phyloP scores from a whole-genome alignment of 2,797 vertebrate genomes.

The Tenualosa ilisha region DNA sequence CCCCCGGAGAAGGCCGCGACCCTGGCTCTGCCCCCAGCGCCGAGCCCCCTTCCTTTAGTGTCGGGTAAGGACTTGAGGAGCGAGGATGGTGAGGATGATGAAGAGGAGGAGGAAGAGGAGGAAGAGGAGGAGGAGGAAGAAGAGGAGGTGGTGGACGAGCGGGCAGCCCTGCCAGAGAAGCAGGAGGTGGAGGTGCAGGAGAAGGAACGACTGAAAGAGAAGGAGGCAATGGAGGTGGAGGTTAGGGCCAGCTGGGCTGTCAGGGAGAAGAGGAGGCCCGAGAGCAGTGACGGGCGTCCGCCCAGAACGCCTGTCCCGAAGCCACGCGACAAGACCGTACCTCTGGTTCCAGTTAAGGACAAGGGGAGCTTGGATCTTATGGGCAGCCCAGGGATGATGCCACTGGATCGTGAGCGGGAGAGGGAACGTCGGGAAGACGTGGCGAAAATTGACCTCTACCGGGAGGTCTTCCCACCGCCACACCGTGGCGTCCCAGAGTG shows the following conservation, averaged over 20 bases:
- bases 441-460: constrained; percentile 71
- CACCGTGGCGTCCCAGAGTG: constrained; percentile 65
- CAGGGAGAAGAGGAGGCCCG: constrained; percentile 47
- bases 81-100: constrained; percentile 60
- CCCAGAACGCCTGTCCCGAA: constrained; percentile 36
- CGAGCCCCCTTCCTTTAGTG: constrained; percentile 46
- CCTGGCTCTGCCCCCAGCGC: constrained; percentile 52
- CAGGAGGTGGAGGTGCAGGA: constrained; percentile 44
- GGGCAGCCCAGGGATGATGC: constrained; percentile 57
- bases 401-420: constrained; percentile 53
- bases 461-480: constrained; percentile 67
- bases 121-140: constrained; percentile 39
- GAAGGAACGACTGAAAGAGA: constrained; percentile 38
- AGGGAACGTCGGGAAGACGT: constrained; percentile 36
- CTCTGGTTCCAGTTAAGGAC: constrained; percentile 30
- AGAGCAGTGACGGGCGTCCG: constrained; percentile 29
- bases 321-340: constrained; percentile 19
- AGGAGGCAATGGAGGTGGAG: not conserved
- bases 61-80: constrained; percentile 61
- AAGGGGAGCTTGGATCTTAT: constrained; percentile 36
- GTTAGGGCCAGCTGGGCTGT: constrained; percentile 31
- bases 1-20: constrained; percentile 30
- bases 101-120: constrained; percentile 52
- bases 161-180: constrained; percentile 15
- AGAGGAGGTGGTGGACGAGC: not conserved